phyloP scores from a whole-genome alignment of 2,113 vertebrate genomes.

The Albula glossodonta region DNA sequence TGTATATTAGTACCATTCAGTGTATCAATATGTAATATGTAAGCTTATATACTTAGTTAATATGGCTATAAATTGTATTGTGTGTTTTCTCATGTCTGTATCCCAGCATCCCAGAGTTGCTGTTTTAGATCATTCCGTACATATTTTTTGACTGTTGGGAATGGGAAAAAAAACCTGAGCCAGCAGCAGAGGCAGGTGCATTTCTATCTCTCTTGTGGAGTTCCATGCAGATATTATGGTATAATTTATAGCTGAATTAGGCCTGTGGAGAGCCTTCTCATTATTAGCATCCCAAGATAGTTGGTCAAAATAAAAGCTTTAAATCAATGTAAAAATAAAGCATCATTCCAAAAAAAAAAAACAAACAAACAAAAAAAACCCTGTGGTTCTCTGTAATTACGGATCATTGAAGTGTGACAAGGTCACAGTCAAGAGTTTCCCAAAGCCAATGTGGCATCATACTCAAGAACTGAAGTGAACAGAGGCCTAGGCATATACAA shows the following conservation, averaged over 20 bases:
- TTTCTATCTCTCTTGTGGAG: not conserved
- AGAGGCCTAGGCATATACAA: too few relatives aligned
- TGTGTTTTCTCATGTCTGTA: too few relatives aligned
- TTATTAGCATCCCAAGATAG: not conserved
- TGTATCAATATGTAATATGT: too few relatives aligned
- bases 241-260: slow-evolving; percentile 25
- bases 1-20: too few relatives aligned
- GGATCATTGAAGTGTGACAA: slow-evolving; percentile 14
- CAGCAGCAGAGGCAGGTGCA: not conserved
- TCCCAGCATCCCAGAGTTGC: not conserved
- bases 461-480: too few relatives aligned
- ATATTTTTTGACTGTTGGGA: not conserved
- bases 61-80: too few relatives aligned
- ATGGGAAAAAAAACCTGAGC: too few relatives aligned
- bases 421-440: not conserved
- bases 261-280: slow-evolving; percentile 2
- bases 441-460: too few relatives aligned
- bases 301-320: slow-evolving; percentile 20
- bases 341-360: not conserved
- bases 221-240: not conserved
- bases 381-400: slow-evolving; percentile 17
- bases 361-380: not conserved
- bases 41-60: too few relatives aligned
- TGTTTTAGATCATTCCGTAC: not conserved
- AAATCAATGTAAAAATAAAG: slow-evolving; percentile 22